Evolutionary conservation across 2,113 vertebrate species (phyloP).

Genomic region (Vombatus ursinus): DNA sequence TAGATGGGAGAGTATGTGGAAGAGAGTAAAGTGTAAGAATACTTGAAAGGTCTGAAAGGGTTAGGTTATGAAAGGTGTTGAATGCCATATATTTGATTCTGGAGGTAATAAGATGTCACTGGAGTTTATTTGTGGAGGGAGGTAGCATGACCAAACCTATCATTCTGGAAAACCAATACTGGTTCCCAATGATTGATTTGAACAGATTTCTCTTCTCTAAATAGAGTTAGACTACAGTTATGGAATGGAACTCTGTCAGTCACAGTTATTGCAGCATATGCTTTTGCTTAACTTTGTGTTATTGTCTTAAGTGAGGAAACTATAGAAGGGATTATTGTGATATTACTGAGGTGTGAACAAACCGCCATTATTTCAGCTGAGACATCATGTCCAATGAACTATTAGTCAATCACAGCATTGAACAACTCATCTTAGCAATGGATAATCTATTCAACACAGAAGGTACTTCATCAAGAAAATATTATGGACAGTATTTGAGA

Average conservation of each 20-base stretch:
- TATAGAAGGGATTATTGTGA: not conserved
- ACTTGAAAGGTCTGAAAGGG: not conserved
- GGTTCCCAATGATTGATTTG: not conserved
- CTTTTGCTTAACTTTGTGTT: not conserved
- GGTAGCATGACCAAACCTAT: not conserved
- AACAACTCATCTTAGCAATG: not conserved
- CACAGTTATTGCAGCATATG: not conserved
- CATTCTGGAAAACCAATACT: not conserved
- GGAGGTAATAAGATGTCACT: not conserved
- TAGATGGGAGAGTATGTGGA: not conserved
- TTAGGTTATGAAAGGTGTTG: not conserved
- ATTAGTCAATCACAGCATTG: not conserved
- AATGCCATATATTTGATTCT: not conserved
- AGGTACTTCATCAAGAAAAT: not conserved
- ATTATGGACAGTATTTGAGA: not conserved
- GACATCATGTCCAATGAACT: not conserved
- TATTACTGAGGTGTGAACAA: not conserved
- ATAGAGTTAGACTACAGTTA: not conserved
- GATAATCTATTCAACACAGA: not conserved
- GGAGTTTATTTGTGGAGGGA: not conserved
- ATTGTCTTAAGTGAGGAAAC: not conserved
- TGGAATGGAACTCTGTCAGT: not conserved
- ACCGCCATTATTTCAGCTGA: not conserved
- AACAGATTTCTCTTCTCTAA: not conserved
- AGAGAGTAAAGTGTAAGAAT: not conserved